phyloP scores from a whole-genome alignment of 2,797 vertebrate species.

The Eulemur albifrons region DNA sequence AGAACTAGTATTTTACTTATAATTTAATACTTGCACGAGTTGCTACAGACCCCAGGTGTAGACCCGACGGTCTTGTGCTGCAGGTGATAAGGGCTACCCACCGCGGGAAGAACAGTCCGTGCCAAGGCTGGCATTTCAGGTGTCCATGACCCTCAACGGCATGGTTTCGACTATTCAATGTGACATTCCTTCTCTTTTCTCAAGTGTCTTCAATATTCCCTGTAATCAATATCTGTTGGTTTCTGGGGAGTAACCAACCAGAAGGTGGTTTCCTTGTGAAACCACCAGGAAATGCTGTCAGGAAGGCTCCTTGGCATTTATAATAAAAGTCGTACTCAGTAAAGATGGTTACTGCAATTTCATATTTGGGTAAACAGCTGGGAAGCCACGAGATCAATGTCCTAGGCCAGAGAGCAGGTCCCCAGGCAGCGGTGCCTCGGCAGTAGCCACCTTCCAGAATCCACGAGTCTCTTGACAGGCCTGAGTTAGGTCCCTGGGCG shows the following conservation, averaged over 20 bases:
- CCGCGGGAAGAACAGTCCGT: background rate
- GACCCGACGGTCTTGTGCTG: accelerated
- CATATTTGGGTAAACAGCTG: background rate
- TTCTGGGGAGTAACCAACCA: background rate
- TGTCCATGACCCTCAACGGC: accelerated
- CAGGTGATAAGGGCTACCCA: background rate
- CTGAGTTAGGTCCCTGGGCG: background rate
- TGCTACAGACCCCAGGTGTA: background rate
- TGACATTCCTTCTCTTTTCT: background rate
- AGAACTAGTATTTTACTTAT: background rate
- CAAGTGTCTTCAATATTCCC: background rate
- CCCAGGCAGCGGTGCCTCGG: background rate
- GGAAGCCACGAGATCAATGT: background rate
- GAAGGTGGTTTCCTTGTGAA: background rate
- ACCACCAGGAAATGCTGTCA: background rate
- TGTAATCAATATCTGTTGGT: background rate
- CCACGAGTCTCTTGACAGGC: background rate
- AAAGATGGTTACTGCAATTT: background rate
- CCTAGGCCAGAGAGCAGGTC: background rate
- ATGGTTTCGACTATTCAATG: background rate
- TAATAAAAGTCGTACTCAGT: background rate
- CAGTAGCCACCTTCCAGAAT: background rate
- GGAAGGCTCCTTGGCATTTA: background rate
- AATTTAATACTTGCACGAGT: background rate
- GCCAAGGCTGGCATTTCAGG: background rate